phyloP scores from a whole-genome alignment of 2,888 invertebrate species.

The Deilephila porcellus region DNA sequence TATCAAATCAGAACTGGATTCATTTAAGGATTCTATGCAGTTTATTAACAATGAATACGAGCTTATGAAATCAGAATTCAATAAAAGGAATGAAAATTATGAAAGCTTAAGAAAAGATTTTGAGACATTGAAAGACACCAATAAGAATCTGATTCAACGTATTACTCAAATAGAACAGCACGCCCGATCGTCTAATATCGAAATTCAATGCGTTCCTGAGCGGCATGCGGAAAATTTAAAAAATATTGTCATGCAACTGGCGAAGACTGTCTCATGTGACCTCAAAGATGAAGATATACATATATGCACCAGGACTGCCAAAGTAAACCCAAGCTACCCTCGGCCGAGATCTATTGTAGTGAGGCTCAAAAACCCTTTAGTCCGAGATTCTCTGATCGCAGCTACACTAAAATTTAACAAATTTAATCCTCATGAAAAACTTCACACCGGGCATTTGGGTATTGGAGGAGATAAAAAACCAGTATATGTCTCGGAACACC shows the following conservation, averaged over 20 bases:
- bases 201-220: conserved; percentile 19
- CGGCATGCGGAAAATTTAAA: not conserved
- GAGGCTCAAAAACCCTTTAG: not conserved
- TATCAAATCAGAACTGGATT: not conserved
- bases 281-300: conserved; percentile 11
- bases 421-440: conserved; percentile 26
- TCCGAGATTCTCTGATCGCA: conserved; percentile 9
- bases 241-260: not conserved
- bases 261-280: not conserved
- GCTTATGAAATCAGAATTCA: not conserved
- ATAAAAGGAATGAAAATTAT: not conserved
- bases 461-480: conserved; percentile 21
- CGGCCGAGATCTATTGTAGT: conserved; percentile 21
- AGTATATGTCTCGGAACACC: conserved; percentile 31
- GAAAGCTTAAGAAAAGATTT: not conserved
- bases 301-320: conserved; percentile 9
- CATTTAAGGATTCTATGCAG: not conserved
- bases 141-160: not conserved
- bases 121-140: not conserved
- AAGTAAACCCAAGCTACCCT: not conserved
- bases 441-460: conserved; percentile 28
- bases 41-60: conserved; percentile 3
- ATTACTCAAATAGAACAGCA: conserved; percentile 5
- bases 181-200: not conserved
- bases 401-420: conserved; percentile 8